Evolutionary conservation across 1,140 invertebrate species (phyloP).

Genomic region (Atta texana): DNA sequence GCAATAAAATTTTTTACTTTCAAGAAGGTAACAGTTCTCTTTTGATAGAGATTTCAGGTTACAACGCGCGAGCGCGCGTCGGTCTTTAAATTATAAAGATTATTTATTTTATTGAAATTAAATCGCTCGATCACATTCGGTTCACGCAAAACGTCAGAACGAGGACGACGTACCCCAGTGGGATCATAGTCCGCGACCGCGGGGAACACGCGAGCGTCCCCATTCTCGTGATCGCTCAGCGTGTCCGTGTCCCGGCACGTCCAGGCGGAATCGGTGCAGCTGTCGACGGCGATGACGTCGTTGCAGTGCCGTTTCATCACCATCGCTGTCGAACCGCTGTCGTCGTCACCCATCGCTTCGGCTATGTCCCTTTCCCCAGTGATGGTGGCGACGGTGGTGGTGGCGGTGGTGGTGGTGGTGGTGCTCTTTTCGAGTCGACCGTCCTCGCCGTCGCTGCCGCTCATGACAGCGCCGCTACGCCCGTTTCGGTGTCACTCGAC

Average conservation of each 20-base stretch:
- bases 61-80: neutral
- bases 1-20: neutral
- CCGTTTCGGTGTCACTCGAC: conserved; percentile 3
- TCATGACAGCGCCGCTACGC: conserved; percentile 68
- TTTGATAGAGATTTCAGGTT: neutral
- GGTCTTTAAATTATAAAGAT: neutral
- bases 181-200: conserved; percentile 45
- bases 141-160: neutral
- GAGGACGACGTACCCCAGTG: conserved; percentile 57
- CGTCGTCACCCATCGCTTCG: conserved; percentile 80
- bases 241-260: conserved; percentile 54
- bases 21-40: neutral
- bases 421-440: conserved; percentile 70
- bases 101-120: neutral
- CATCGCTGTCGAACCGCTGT: conserved; percentile 79
- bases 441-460: conserved; percentile 74
- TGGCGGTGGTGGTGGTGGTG: neutral
- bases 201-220: conserved; percentile 53
- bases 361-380: conserved; percentile 65
- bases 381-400: neutral
- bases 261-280: conserved; percentile 14
- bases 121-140: neutral
- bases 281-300: neutral
- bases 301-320: conserved; percentile 17
- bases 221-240: conserved; percentile 47